These are phyloP conservation scores for Exocentrus adspersus DNA, from an alignment of 2,888 invertebrate species.

Conservation along the genomic window DNA sequence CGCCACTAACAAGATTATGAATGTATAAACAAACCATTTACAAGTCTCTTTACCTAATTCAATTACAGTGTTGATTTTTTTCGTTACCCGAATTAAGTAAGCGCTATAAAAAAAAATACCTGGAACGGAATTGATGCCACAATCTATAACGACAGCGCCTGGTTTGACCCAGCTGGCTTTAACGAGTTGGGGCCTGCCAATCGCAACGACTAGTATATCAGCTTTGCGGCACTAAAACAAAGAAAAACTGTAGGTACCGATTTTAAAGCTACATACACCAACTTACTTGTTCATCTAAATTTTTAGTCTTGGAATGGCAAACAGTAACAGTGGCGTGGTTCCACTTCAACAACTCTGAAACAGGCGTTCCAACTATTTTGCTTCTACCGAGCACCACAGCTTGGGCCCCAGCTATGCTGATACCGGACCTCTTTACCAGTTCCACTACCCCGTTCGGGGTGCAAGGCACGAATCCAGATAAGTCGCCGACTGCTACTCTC, in stretches of 20 bases:
- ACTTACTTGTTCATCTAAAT: conserved; percentile 77
- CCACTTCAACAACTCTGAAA: conserved; percentile 94
- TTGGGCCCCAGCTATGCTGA: conserved; percentile 80
- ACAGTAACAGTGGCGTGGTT: conserved; percentile 96
- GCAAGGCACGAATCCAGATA: conserved; percentile 92
- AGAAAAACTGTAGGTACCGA: too few species aligned
- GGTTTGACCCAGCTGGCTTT: conserved; percentile 97
- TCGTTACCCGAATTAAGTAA: background rate
- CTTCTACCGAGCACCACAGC: conserved; percentile 97
- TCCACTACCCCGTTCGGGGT: conserved; percentile 97
- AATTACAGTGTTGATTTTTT: background rate
- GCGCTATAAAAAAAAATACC: too few species aligned
- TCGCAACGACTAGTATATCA: conserved; percentile 96
- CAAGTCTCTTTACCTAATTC: background rate
- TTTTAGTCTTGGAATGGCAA: conserved; percentile 93
- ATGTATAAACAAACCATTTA: background rate
- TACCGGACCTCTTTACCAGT: conserved; percentile 83
- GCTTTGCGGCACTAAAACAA: conserved; percentile 70
- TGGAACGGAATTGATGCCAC: conserved; percentile 93
- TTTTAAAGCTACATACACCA: too few species aligned
- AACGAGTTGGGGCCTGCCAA: conserved; percentile 90
- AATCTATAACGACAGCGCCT: conserved; percentile 98
- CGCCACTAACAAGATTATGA: background rate
- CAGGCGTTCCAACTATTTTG: conserved; percentile 97
- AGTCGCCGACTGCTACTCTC: conserved; percentile 87